phyloP scores from a whole-genome alignment of 2,113 vertebrate species.

The Spheniscus mendiculus region DNA sequence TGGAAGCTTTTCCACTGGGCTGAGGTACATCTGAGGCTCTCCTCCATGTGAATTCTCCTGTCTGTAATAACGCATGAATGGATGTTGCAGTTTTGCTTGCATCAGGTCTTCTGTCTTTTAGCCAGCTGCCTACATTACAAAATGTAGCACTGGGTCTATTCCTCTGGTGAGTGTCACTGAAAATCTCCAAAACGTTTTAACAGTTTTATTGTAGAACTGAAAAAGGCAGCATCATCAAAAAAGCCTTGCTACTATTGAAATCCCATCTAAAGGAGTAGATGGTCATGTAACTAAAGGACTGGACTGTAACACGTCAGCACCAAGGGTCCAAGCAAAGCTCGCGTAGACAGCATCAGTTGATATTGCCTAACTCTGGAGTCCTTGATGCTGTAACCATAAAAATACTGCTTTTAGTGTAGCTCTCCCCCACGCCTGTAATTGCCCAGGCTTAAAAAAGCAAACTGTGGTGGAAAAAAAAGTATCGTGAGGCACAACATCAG shows the following conservation, averaged over 20 bases:
- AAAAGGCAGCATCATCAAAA: neutral
- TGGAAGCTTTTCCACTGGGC: neutral
- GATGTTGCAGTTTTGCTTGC: neutral
- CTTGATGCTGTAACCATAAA: neutral
- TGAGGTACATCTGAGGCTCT: neutral
- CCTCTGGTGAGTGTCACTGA: neutral
- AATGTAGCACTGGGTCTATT: neutral
- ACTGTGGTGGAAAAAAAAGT: neutral
- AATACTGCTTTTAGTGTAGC: neutral
- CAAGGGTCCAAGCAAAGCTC: neutral
- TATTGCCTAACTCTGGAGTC: neutral
- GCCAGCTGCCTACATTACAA: neutral
- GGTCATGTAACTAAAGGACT: neutral
- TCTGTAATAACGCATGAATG: neutral
- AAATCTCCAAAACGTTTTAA: neutral
- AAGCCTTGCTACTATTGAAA: neutral
- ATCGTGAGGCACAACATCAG: neutral
- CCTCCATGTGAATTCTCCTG: neutral
- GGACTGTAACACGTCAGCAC: rapidly evolving
- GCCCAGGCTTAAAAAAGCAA: slow-evolving; percentile 5
- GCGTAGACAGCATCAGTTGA: neutral
- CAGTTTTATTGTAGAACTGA: neutral
- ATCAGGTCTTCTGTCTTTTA: neutral
- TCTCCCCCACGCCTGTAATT: neutral
- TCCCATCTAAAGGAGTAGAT: neutral